These are phyloP conservation scores for Philaethria dido DNA, from an alignment of 2,888 invertebrate genomes.

Conservation along the genomic window DNA sequence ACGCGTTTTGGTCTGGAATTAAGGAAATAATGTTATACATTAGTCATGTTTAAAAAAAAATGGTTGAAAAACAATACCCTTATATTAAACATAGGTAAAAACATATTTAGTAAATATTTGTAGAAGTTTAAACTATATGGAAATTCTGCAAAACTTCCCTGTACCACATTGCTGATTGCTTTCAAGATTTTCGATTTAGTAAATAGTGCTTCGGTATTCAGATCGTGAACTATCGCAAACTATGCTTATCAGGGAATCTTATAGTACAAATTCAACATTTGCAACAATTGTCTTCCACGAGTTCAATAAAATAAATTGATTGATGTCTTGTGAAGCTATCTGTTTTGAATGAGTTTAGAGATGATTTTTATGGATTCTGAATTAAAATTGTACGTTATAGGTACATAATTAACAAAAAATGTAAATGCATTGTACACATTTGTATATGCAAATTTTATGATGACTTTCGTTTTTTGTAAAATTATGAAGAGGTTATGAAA, in stretches of 20 bases:
- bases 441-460: too few relatives aligned
- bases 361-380: background rate
- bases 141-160: conserved; percentile 33
- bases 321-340: conserved; percentile 15
- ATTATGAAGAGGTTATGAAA: too few relatives aligned
- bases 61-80: background rate
- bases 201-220: conserved; percentile 38
- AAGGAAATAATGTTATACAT: conserved; percentile 7
- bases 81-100: background rate
- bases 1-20: conserved; percentile 58
- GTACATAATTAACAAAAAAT: too few relatives aligned
- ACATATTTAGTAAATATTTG: conserved; percentile 21
- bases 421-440: too few relatives aligned
- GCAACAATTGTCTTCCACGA: conserved; percentile 28
- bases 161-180: conserved; percentile 37
- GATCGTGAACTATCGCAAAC: conserved; percentile 31
- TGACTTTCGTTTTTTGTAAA: too few relatives aligned
- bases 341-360: background rate
- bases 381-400: background rate
- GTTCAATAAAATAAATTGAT: conserved; percentile 22
- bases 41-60: background rate
- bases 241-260: conserved; percentile 36
- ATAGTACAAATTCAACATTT: conserved; percentile 37
- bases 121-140: conserved; percentile 27
- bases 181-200: conserved; percentile 35